Evolutionary conservation across 2,797 vertebrate genomes (phyloP).

Genomic region (Chelmon rostratus): DNA sequence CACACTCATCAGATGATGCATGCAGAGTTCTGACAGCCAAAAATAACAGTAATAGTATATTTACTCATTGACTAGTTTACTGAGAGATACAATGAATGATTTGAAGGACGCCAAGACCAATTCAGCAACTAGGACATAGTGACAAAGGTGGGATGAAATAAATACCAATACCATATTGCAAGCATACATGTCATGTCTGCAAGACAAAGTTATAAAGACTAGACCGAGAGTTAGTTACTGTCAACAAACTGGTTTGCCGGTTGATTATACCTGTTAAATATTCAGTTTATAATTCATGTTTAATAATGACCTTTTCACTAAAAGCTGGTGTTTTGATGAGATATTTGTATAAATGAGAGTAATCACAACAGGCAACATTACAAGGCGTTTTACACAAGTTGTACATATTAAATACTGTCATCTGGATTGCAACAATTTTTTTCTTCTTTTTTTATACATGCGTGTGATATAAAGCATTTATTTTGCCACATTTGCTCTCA

Average conservation of each 20-base stretch:
- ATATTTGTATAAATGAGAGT: constrained; percentile 61
- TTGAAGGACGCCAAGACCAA: constrained; percentile 8
- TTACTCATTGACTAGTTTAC: constrained; percentile 38
- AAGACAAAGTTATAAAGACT: constrained; percentile 41
- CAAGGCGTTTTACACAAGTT: constrained; percentile 73
- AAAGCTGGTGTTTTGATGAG: constrained; percentile 64
- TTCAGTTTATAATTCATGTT: constrained; percentile 44
- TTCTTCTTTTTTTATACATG: constrained; percentile 63
- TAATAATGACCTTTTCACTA: constrained; percentile 48
- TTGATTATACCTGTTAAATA: constrained; percentile 58
- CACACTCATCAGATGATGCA: constrained; percentile 61
- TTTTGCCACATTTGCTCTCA: constrained; percentile 45
- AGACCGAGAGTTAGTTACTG: constrained; percentile 36
- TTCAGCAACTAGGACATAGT: constrained; percentile 31
- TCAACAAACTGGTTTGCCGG: constrained; percentile 37
- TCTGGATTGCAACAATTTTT: constrained; percentile 64
- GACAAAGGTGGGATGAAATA: constrained; percentile 23
- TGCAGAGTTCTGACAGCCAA: constrained; percentile 57
- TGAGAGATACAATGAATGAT: constrained; percentile 38
- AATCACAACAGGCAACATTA: constrained; percentile 71
- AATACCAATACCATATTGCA: constrained; percentile 16
- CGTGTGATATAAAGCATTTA: constrained; percentile 62
- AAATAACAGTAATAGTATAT: constrained; percentile 39
- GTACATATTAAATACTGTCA: constrained; percentile 75
- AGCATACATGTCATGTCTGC: constrained; percentile 53